These are phyloP conservation scores for Limonius californicus DNA, from an alignment of 1,140 invertebrate genomes.

Conservation along the genomic window DNA sequence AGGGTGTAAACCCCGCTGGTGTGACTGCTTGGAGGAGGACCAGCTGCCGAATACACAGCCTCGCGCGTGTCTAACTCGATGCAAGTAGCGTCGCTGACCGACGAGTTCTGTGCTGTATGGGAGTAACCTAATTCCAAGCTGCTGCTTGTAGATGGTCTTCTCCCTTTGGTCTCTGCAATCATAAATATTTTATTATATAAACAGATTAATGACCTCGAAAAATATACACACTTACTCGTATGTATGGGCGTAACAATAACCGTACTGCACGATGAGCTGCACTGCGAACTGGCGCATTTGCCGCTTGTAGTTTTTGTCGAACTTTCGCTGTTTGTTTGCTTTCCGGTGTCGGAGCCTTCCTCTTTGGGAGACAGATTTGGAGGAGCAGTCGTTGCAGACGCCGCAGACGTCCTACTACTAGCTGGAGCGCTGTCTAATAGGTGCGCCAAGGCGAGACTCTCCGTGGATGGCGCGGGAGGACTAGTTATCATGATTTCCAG, in stretches of 20 bases:
- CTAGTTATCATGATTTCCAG: slow-evolving; percentile 79
- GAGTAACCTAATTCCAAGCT: slow-evolving; percentile 76
- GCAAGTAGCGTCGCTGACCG: slow-evolving; percentile 60
- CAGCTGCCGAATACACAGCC: slow-evolving; percentile 50
- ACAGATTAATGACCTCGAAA: not conserved
- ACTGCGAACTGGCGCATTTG: slow-evolving; percentile 57
- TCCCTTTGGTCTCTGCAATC: slow-evolving; percentile 52
- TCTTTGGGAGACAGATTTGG: slow-evolving; percentile 44
- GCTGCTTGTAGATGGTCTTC: slow-evolving; percentile 64
- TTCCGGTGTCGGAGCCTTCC: slow-evolving; percentile 34
- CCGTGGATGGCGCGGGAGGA: slow-evolving; percentile 67
- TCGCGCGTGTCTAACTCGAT: slow-evolving; percentile 43
- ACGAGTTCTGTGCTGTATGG: slow-evolving; percentile 78
- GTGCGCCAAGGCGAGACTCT: slow-evolving; percentile 69
- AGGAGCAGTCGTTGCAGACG: slow-evolving; percentile 45
- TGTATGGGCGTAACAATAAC: slow-evolving; percentile 67
- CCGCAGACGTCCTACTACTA: slow-evolving; percentile 52
- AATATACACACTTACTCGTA: slow-evolving; percentile 35
- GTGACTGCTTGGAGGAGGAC: slow-evolving; percentile 59
- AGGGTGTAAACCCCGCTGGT: slow-evolving; percentile 75
- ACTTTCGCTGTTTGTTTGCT: slow-evolving; percentile 40
- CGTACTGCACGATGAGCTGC: slow-evolving; percentile 77
- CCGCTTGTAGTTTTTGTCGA: slow-evolving; percentile 41
- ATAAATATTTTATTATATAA: not conserved
- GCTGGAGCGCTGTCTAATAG: slow-evolving; percentile 59